Evolutionary conservation across 2,888 invertebrate genomes (phyloP).

Genomic region (Endotricha flammealis): DNA sequence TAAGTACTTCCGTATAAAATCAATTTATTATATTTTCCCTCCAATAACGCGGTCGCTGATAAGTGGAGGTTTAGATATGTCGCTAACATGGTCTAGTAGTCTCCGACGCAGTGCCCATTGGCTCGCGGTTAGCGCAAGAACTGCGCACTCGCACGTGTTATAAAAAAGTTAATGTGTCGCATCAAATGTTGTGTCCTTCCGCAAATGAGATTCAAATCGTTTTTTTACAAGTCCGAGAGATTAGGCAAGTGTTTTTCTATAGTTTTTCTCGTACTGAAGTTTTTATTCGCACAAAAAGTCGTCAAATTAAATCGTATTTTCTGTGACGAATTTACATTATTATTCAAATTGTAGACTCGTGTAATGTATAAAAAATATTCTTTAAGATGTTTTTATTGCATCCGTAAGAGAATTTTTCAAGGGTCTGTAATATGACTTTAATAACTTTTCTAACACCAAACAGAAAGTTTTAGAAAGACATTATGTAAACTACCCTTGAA

Average conservation of each 20-base stretch:
- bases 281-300: constrained; percentile 1
- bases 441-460: constrained; percentile 17
- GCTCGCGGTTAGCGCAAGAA: constrained; percentile 34
- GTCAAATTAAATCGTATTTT: neutral
- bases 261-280: constrained; percentile 10
- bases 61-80: constrained; percentile 19
- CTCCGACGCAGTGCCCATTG: constrained; percentile 23
- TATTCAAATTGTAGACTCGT: constrained; percentile 8
- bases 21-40: constrained; percentile 38
- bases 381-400: constrained; percentile 20
- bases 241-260: constrained; percentile 52
- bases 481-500: constrained; percentile 13
- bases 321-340: neutral
- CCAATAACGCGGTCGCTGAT: constrained; percentile 5
- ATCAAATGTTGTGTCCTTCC: constrained; percentile 40
- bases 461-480: constrained; percentile 14
- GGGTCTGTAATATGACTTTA: constrained; percentile 22
- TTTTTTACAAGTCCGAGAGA: constrained; percentile 46
- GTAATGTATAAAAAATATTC: constrained; percentile 14
- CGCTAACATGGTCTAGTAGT: constrained; percentile 22
- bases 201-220: constrained; percentile 55
- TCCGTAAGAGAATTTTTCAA: constrained; percentile 13
- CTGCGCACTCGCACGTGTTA: no score
- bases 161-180: constrained; percentile 60
- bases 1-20: no score